These are phyloP conservation scores for Monopterus albus DNA, from an alignment of 2,113 vertebrate genomes.

Conservation along the genomic window DNA sequence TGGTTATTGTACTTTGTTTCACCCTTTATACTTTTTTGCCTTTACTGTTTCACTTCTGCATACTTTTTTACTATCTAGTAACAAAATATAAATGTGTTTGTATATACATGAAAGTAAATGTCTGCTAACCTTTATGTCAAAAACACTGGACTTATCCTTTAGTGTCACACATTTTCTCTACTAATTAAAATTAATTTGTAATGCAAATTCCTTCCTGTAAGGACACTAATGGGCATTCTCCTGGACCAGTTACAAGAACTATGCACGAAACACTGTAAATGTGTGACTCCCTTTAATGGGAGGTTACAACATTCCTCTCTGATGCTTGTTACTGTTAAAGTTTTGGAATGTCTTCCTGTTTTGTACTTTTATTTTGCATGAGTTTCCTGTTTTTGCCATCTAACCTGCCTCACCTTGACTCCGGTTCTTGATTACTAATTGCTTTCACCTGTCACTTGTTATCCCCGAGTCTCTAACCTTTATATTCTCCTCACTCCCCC, in stretches of 20 bases:
- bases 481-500: too few species aligned
- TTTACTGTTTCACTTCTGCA: neutral
- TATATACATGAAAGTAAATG: neutral
- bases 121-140: neutral
- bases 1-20: too few species aligned
- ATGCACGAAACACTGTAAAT: constrained; percentile 36
- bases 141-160: neutral
- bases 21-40: neutral
- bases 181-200: neutral
- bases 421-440: too few species aligned
- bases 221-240: neutral
- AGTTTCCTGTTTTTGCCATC: too few species aligned
- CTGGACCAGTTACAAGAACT: neutral
- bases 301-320: constrained; percentile 33
- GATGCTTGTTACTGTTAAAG: constrained; percentile 10
- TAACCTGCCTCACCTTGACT: too few species aligned
- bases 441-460: too few species aligned
- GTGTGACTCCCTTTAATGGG: constrained; percentile 25
- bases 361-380: too few species aligned
- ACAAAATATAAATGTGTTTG: neutral
- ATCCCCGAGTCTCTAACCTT: too few species aligned
- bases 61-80: neutral
- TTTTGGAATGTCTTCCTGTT: too few species aligned
- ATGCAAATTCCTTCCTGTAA: neutral
- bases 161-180: neutral